phyloP scores from a whole-genome alignment of 2,113 vertebrate species.

The Australoheros scitulus region DNA sequence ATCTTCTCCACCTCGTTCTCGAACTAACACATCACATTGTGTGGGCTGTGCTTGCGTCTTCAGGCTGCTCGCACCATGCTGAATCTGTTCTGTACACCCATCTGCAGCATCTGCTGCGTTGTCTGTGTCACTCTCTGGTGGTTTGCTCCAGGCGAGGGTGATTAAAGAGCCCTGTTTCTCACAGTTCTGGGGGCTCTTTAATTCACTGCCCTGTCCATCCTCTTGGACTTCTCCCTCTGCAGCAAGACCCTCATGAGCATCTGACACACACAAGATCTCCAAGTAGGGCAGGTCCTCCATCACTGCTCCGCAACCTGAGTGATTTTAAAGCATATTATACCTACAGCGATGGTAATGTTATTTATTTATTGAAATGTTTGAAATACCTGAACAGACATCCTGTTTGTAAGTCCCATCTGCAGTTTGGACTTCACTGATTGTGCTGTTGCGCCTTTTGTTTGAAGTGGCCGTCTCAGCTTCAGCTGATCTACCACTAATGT shows the following conservation, averaged over 20 bases:
- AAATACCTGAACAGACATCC: slow-evolving; percentile 70
- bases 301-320: slow-evolving; percentile 57
- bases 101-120: neutral
- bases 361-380: neutral
- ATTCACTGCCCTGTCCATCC: neutral
- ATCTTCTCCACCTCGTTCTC: slow-evolving; percentile 11
- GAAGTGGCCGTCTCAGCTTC: neutral
- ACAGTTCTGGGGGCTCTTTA: slow-evolving; percentile 14
- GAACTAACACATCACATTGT: slow-evolving; percentile 7
- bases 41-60: neutral
- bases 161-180: slow-evolving; percentile 80
- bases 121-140: slow-evolving; percentile 24
- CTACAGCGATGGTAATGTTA: neutral
- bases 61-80: neutral
- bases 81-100: neutral
- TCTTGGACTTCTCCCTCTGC: neutral
- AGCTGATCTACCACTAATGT: neutral
- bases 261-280: slow-evolving; percentile 72
- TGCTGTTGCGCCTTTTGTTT: neutral
- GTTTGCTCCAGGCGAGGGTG: slow-evolving; percentile 79
- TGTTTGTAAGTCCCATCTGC: slow-evolving; percentile 29
- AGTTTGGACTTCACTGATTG: slow-evolving; percentile 4
- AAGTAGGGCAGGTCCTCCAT: slow-evolving; percentile 78
- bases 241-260: neutral
- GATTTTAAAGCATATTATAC: neutral